Conservation (phyloP, 2,113 vertebrate species). For the Asarcornis scutulata region DNA sequence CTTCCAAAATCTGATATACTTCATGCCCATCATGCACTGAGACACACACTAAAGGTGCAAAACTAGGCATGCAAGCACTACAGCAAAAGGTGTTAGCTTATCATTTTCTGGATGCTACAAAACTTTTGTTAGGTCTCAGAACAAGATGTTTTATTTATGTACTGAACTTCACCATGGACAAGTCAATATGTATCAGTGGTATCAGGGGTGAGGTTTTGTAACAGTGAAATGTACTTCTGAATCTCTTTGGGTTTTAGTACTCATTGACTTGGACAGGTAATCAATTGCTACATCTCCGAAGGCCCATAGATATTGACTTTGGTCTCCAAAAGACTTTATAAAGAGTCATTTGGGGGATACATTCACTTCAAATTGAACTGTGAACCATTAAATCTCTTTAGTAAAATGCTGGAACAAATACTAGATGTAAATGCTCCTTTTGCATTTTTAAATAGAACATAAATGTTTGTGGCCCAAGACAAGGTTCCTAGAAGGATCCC, state of each 20-base stretch:
- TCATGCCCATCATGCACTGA: not conserved
- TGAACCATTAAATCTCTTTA: constrained; percentile 77
- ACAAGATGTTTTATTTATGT: constrained; percentile 18
- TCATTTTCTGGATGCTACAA: not conserved
- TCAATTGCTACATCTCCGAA: constrained; percentile 76
- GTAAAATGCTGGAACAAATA: constrained; percentile 69
- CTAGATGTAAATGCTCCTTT: constrained; percentile 46
- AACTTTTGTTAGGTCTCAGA: constrained; percentile 17
- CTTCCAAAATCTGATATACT: not conserved
- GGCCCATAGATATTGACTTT: constrained; percentile 76
- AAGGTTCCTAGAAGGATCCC: constrained; percentile 12
- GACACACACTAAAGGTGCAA: not conserved
- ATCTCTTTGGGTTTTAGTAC: constrained; percentile 71
- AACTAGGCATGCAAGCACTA: not conserved
- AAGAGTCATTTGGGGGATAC: constrained; percentile 74
- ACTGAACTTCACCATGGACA: not conserved
- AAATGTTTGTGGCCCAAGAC: not conserved
- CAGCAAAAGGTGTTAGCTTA: not conserved
- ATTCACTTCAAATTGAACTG: constrained; percentile 80
- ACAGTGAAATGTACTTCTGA: constrained; percentile 42
- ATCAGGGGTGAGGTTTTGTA: constrained; percentile 49
- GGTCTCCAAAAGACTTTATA: constrained; percentile 77
- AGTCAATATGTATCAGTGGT: constrained; percentile 20
- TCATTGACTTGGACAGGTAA: constrained; percentile 80
- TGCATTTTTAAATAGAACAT: constrained; percentile 73